Base-by-base conservation (phyloP, 2,888 invertebrate species). In the Calameuta pallipes region DNA sequence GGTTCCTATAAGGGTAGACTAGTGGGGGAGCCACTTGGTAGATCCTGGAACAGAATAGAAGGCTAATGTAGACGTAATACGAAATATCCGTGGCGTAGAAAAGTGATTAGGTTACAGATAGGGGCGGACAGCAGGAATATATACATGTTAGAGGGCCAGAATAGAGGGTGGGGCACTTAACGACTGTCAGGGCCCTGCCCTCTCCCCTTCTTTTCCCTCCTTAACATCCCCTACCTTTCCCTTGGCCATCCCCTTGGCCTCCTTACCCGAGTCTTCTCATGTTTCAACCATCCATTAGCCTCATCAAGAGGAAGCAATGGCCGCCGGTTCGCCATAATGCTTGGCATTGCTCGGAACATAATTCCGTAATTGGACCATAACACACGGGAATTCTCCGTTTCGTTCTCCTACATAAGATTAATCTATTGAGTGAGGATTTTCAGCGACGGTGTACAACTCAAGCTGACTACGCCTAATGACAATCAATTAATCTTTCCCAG, bases 281-380 rank as follows among this genome's bases (percentile, higher is more conserved):
- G 86, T 91, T 91, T 88, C 91, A 88, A 85, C 85, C 90, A 86
- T 90, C 91, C 91, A 91, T 91, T 91, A 91, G 91, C 89, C 86
- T 90, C 91, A 90, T 91, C 88, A 89, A 82, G 83, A 23, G 82
- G 85, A 82, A 85, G 86, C 87, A 87, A 90, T 89, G 89, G 89
- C 90, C 86, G 88, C 80, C 84, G 81, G 75, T 56, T 56, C 83
- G 83, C 85, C 86, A 85, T 86, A 9, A 56, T 56, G 56, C 56
- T 56, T 56, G 81, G 83, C 81, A 80, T 15, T 78, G 31, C 79
- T 75, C 75, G 74, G 78, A 76, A 82, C 85, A 84, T 87, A 88
- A 89, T 90, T 89, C 86, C 84, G 85, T 89, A 90, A 90, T 90
- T 90, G 88, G 89, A 88, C 89, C 85, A 77, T 75, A 56, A 23